Percentiles rank a stretch among this genome's conserved stretches.
phyloP scores from a whole-genome alignment of 2,797 vertebrate genomes.

The Phylloscopus collybita region DNA sequence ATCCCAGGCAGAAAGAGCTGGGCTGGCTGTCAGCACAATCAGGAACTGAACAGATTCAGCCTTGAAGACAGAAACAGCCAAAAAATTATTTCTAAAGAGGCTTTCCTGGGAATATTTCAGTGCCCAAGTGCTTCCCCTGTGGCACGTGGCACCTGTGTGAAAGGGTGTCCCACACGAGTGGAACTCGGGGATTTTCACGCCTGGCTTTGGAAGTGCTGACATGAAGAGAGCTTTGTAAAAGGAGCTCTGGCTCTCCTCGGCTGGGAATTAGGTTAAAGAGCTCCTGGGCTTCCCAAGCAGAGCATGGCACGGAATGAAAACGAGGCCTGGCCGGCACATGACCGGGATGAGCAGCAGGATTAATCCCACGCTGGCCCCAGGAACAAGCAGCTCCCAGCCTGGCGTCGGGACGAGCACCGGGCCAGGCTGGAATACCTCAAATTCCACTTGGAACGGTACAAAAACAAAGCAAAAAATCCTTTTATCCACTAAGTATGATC shows the following conservation, averaged over 20 bases:
- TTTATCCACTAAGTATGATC: not conserved
- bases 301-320: conserved; percentile 38
- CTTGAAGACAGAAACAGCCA: not conserved
- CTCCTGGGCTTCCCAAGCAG: not conserved
- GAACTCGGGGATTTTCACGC: not conserved
- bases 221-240: not conserved
- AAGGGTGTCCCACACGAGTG: accelerated
- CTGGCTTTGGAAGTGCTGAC: not conserved
- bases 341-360: not conserved
- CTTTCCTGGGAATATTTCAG: not conserved
- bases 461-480: not conserved
- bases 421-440: not conserved
- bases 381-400: not conserved
- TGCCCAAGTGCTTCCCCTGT: not conserved
- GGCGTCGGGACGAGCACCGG: accelerated
- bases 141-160: not conserved
- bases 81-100: not conserved
- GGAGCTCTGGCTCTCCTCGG: not conserved
- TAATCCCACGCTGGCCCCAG: not conserved
- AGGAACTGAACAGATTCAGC: not conserved
- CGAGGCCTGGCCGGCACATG: not conserved
- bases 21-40: not conserved
- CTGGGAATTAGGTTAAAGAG: conserved; percentile 52
- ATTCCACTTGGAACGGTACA: not conserved
- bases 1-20: not conserved